Percentiles rank a stretch among this genome's conserved stretches.
phyloP scores from a whole-genome alignment of 2,113 vertebrate genomes.

The Nasalis larvatus region DNA sequence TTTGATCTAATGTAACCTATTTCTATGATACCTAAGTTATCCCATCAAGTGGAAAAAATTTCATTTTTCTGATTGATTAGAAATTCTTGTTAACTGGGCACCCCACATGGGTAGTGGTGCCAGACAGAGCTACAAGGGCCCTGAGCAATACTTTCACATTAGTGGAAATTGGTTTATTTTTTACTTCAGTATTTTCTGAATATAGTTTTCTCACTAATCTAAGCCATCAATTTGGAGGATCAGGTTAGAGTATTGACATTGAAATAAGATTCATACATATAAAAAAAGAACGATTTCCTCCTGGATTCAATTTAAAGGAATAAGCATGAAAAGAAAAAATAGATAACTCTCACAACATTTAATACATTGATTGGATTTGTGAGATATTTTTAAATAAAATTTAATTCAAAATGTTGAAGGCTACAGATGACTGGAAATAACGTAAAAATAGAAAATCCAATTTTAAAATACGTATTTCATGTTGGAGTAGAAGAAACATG shows the following conservation, averaged over 20 bases:
- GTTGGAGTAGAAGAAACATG: neutral
- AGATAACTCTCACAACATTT: neutral
- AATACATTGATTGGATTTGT: neutral
- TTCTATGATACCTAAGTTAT: neutral
- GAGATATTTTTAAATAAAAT: constrained; percentile 26
- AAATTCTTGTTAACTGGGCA: neutral
- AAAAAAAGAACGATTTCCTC: neutral
- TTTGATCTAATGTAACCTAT: neutral
- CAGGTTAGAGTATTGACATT: neutral
- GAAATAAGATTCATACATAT: neutral
- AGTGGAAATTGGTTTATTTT: neutral
- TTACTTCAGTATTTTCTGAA: neutral
- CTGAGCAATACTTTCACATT: neutral
- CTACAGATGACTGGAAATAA: constrained; percentile 22
- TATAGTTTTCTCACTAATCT: neutral
- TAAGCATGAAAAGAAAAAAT: neutral
- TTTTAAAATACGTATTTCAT: constrained; percentile 5
- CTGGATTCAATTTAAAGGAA: neutral
- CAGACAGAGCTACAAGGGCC: neutral
- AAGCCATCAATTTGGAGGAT: neutral
- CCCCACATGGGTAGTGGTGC: neutral
- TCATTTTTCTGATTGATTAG: neutral
- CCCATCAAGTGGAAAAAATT: neutral
- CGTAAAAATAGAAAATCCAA: constrained; percentile 18
- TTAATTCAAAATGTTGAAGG: constrained; percentile 52